phyloP scores from a whole-genome alignment of 2,888 invertebrate species.

The Pelosia muscerda region DNA sequence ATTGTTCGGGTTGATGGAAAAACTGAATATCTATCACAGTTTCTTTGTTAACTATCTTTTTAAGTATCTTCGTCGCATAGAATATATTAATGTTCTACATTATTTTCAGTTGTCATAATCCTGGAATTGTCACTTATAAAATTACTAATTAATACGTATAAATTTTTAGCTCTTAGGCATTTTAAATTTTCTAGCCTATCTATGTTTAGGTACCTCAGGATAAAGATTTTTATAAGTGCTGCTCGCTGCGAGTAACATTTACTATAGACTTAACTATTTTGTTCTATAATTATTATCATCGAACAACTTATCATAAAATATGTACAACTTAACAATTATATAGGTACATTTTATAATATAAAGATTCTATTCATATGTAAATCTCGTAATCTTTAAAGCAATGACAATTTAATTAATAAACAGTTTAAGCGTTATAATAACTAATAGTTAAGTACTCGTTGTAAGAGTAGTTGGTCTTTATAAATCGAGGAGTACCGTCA shows the following conservation, averaged over 20 bases:
- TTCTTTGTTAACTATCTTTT: slow-evolving; percentile 54
- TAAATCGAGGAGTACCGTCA: slow-evolving; percentile 64
- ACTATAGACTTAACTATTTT: slow-evolving; percentile 43
- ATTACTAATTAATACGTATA: slow-evolving; percentile 44
- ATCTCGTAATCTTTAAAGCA: slow-evolving; percentile 52
- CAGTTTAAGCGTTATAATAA: slow-evolving; percentile 63
- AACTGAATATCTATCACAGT: slow-evolving; percentile 65
- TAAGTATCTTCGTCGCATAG: slow-evolving; percentile 44
- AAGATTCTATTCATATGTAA: slow-evolving; percentile 46
- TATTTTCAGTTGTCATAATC: slow-evolving; percentile 39
- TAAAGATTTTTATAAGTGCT: slow-evolving; percentile 38
- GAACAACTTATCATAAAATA: slow-evolving; percentile 58
- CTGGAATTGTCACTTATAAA: slow-evolving; percentile 44
- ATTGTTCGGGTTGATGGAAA: slow-evolving; percentile 38
- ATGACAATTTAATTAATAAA: slow-evolving; percentile 43
- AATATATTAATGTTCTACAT: slow-evolving; percentile 39
- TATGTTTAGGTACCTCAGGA: slow-evolving; percentile 37
- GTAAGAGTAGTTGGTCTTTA: slow-evolving; percentile 55
- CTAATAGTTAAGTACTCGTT: slow-evolving; percentile 55
- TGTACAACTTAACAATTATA: slow-evolving; percentile 63
- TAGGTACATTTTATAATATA: slow-evolving; percentile 52
- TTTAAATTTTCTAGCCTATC: slow-evolving; percentile 52
- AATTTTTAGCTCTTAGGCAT: slow-evolving; percentile 43
- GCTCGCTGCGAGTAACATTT: slow-evolving; percentile 43
- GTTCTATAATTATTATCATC: slow-evolving; percentile 44